These are phyloP conservation scores for Allolobophora icterica DNA, from an alignment of 2,888 invertebrate species.

Conservation along the genomic window DNA sequence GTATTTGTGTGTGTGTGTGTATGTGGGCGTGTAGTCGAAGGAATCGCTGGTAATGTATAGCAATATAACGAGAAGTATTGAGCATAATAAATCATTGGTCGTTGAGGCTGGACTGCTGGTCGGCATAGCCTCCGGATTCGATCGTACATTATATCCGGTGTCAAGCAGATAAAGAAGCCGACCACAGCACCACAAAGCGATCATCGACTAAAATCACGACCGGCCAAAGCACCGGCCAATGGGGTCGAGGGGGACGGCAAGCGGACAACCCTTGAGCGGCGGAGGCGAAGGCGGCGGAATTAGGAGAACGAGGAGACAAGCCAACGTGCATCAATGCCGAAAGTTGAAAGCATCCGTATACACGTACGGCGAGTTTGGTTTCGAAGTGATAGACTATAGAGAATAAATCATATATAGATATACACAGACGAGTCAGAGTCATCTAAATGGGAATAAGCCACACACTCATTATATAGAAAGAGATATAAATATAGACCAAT, in stretches of 20 bases:
- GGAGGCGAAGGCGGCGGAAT: not conserved
- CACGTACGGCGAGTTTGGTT: not conserved
- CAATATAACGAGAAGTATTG: not conserved
- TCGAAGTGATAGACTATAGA: not conserved
- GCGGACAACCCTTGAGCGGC: too few species aligned
- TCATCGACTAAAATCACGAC: not conserved
- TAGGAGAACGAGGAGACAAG: not conserved
- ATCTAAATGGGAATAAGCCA: too few species aligned
- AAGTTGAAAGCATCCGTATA: not conserved
- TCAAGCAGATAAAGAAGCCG: slow-evolving; percentile 1
- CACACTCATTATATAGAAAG: not conserved
- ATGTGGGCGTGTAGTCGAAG: too few species aligned
- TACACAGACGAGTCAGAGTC: not conserved
- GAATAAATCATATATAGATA: not conserved
- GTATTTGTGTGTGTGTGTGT: not conserved
- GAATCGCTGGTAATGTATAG: not conserved
- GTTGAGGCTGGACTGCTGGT: not conserved
- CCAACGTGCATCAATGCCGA: not conserved
- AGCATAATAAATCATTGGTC: not conserved
- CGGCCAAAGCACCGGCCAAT: not conserved
- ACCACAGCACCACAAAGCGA: not conserved
- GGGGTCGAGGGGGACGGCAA: not conserved
- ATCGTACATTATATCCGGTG: not conserved
- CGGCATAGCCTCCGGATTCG: not conserved
- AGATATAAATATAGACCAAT: not conserved